Conservation (phyloP, 2,797 vertebrate genomes). For the Geotrypetes seraphini region DNA sequence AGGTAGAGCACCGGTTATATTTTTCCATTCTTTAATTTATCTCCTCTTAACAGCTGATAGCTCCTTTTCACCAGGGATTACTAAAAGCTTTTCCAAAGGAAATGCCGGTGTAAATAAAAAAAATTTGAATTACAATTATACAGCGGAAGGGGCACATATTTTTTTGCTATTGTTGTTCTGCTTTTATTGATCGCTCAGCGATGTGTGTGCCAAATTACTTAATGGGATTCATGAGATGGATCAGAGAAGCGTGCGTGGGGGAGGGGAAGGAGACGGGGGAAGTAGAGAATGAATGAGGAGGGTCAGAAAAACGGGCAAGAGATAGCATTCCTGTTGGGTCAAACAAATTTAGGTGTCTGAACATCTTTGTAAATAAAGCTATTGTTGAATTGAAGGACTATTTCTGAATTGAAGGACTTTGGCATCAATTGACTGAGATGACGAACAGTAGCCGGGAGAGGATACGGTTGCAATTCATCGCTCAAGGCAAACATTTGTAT, state of each 20-base stretch:
- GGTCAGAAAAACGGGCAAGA: too few relatives aligned
- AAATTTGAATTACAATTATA: conserved; percentile 29
- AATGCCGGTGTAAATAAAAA: conserved; percentile 25
- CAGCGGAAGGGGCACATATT: conserved; percentile 13
- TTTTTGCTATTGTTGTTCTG: conserved; percentile 8
- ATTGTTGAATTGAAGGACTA: too few relatives aligned
- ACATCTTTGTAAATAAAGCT: too few relatives aligned
- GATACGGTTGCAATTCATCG: too few relatives aligned
- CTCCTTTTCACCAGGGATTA: conserved; percentile 18
- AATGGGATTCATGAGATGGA: conserved; percentile 11
- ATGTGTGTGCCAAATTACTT: background rate
- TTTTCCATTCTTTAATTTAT: conserved; percentile 42
- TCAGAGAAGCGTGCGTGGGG: background rate
- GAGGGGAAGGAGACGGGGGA: background rate
- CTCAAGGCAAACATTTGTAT: too few relatives aligned
- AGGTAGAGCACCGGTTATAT: conserved; percentile 24
- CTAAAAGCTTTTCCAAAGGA: conserved; percentile 25
- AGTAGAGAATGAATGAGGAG: too few relatives aligned
- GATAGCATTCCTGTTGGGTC: too few relatives aligned
- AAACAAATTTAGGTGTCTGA: too few relatives aligned
- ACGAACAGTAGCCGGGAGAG: too few relatives aligned
- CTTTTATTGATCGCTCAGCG: conserved; percentile 1
- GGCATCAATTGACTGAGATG: too few relatives aligned
- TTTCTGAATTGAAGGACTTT: too few relatives aligned
- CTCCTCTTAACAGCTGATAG: conserved; percentile 34